phyloP scores from a whole-genome alignment of 2,113 vertebrate species.

The Cervus canadensis region DNA sequence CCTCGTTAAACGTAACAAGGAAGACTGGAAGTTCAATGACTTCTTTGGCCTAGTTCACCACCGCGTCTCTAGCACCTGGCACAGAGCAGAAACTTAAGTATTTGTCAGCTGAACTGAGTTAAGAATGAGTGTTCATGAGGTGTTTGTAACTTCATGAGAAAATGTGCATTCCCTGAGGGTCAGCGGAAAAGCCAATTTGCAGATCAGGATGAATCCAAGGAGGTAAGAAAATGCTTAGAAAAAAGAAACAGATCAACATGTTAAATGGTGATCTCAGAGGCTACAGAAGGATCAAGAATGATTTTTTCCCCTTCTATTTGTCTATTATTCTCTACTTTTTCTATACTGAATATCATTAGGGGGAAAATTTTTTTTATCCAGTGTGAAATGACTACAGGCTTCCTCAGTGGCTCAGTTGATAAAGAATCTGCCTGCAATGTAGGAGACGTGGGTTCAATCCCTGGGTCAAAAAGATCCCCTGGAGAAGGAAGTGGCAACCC shows the following conservation, averaged over 20 bases:
- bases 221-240: background rate
- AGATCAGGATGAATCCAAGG: background rate
- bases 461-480: background rate
- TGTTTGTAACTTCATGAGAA: background rate
- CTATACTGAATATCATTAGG: background rate
- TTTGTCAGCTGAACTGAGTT: background rate
- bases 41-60: background rate
- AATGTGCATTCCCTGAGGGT: background rate
- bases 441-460: accelerated
- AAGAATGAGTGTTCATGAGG: background rate
- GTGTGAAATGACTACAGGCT: background rate
- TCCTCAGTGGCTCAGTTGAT: background rate
- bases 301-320: background rate
- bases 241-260: background rate
- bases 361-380: background rate
- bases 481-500: background rate
- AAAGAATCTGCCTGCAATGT: background rate
- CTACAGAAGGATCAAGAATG: background rate
- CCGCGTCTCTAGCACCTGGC: background rate
- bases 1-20: background rate
- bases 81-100: background rate
- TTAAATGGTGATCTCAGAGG: background rate
- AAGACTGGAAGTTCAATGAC: background rate
- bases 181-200: background rate
- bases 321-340: background rate